These are phyloP conservation scores for Zalophus californianus DNA, from an alignment of 2,797 vertebrate species.

Conservation along the genomic window DNA sequence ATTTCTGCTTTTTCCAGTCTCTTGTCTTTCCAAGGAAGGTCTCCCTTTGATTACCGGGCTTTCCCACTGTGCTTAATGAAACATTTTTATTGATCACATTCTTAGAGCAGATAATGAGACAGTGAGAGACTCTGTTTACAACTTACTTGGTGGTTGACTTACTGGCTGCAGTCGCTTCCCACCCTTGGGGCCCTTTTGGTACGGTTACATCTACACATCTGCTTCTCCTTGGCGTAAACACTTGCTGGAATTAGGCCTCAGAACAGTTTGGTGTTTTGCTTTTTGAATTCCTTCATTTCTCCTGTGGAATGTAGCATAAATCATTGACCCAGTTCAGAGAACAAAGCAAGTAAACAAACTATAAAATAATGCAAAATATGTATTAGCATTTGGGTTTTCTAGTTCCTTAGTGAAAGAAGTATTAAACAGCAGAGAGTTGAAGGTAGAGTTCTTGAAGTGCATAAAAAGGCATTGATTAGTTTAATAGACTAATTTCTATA, in stretches of 20 bases:
- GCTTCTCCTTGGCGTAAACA: conserved; percentile 74
- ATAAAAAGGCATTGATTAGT: background rate
- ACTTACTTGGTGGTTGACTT: background rate
- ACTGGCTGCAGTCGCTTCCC: conserved; percentile 28
- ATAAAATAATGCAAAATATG: conserved; percentile 62
- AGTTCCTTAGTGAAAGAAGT: conserved; percentile 39
- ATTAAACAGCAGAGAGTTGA: background rate
- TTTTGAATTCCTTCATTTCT: conserved; percentile 76
- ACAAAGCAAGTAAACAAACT: conserved; percentile 48
- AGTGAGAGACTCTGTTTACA: background rate
- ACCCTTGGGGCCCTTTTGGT: conserved; percentile 53
- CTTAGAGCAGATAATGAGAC: rapidly evolving
- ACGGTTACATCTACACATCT: conserved; percentile 55
- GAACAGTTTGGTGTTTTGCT: conserved; percentile 66
- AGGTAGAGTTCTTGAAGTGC: background rate
- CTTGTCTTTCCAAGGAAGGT: background rate
- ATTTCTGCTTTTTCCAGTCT: background rate
- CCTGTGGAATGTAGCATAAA: conserved; percentile 61
- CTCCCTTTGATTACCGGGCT: rapidly evolving
- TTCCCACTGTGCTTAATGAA: background rate
- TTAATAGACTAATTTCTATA: background rate
- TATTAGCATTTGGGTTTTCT: background rate
- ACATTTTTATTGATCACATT: background rate
- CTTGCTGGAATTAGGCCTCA: conserved; percentile 65
- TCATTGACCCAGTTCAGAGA: conserved; percentile 53